Conservation (phyloP, 2,888 invertebrate species). For the Laothoe populi region DNA sequence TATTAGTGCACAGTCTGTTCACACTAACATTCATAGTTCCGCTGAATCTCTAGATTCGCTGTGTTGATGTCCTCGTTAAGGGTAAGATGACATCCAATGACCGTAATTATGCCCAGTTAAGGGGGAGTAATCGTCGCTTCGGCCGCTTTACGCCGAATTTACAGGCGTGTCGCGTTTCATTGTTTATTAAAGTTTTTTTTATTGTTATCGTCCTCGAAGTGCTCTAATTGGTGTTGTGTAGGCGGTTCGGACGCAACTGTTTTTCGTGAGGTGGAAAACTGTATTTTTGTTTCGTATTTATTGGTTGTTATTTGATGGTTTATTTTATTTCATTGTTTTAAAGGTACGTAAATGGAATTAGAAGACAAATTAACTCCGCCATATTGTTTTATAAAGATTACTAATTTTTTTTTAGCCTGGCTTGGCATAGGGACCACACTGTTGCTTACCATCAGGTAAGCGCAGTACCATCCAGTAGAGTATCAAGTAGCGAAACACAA, state of each 20-base stretch:
- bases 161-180: conserved; percentile 63
- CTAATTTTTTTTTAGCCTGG: no score
- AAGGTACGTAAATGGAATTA: no score
- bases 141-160: conserved; percentile 70
- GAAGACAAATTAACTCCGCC: no score
- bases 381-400: no score
- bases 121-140: conserved; percentile 62
- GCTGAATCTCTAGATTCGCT: conserved; percentile 33
- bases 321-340: no score
- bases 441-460: no score
- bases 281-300: not conserved
- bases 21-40: conserved; percentile 16
- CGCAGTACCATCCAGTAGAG: no score
- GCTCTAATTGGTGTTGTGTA: conserved; percentile 56
- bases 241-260: conserved; percentile 29
- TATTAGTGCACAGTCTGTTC: not conserved
- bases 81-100: conserved; percentile 80
- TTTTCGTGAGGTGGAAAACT: conserved; percentile 25
- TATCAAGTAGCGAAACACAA: no score
- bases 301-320: not conserved
- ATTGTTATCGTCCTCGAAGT: conserved; percentile 58
- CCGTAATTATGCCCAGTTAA: conserved; percentile 78
- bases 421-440: no score
- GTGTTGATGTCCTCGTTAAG: conserved; percentile 75
- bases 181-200: conserved; percentile 79